Conservation (phyloP, 2,888 invertebrate species). For the Sphaeridia pumilis region DNA sequence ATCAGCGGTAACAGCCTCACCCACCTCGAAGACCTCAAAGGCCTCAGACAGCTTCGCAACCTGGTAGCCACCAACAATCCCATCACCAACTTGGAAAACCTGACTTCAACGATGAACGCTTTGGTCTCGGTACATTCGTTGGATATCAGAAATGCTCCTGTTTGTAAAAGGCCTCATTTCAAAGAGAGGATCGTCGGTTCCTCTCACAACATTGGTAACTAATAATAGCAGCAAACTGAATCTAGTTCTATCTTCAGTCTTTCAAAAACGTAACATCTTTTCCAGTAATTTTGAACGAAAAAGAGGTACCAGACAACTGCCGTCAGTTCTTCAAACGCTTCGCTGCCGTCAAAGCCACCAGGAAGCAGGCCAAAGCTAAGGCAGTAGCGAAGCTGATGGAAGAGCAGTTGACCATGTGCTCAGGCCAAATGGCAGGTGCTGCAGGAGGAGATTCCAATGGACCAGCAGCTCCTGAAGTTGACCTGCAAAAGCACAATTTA, state of each 20-base stretch:
- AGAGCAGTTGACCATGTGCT: neutral
- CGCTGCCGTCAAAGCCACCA: constrained; percentile 19
- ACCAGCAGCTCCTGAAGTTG: neutral
- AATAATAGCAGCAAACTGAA: constrained; percentile 15
- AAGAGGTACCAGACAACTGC: constrained; percentile 48
- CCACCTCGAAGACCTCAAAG: constrained; percentile 45
- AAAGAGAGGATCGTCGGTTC: constrained; percentile 27
- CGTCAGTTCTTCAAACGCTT: constrained; percentile 53
- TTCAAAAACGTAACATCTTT: constrained; percentile 23
- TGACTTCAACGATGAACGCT: constrained; percentile 47
- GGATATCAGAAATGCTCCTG: constrained; percentile 53
- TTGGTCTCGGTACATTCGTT: constrained; percentile 48
- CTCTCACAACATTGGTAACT: constrained; percentile 22
- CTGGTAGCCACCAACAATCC: constrained; percentile 22
- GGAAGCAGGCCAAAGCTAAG: constrained; percentile 2
- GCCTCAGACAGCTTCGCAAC: constrained; percentile 20
- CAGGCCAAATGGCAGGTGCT: neutral
- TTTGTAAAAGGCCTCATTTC: constrained; percentile 50
- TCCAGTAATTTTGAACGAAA: constrained; percentile 51
- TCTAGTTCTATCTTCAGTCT: neutral
- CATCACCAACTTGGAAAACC: constrained; percentile 46
- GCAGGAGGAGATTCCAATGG: neutral
- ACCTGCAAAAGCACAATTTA: neutral
- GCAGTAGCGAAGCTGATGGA: neutral
- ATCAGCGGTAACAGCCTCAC: constrained; percentile 52